Base-by-base conservation (phyloP, 2,888 invertebrate genomes). In the Anticlea derivata region DNA sequence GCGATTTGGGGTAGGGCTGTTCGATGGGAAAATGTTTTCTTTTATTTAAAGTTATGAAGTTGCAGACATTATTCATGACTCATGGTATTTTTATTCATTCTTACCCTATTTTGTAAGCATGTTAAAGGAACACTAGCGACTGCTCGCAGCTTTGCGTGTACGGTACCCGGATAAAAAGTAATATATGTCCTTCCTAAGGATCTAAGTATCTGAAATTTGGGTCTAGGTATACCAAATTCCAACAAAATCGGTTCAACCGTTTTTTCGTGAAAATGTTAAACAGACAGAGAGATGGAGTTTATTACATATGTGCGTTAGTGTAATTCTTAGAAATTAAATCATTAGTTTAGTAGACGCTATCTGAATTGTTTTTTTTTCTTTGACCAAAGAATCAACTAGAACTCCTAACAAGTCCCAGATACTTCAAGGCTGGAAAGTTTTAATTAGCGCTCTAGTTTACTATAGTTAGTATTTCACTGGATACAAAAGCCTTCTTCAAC, bases 1-100 rank as follows among this genome's bases (percentile, higher is more conserved):
- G 63, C 52, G 55, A 63, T 65, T 63, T 63, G 60, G 56, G 59
- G 55, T 47, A 55, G 51, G 60, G 61, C 35, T 41, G 49, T 59
- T 63, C 51, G 12, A 33, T 38, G 45, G 55, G 43, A 53, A 50
- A 59, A 57, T 55, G 43, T 58, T 61, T 57, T 26, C 40, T 50
- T 39, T 48, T 41, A 51, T 51, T 41, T 30, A 48, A 34, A 26
- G 24, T 33, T 35, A 34, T 47, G 23, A 17, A 7, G 33, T 34
- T 40, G 22, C 33, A 20, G 7, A 17, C 13, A 24, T 43, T 13
- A 24, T n/a, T n/a, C n/a, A 33, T 13, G 31, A 41, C n/a, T 23
- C 11, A 22, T 41, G 10, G 1, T 24, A 17, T 26, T 33, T n/a
- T n/a, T n/a, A n/a, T n/a, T n/a, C n/a, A 8, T 34, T 27, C 10